These are phyloP conservation scores for Dyspetes luteomarginatus DNA, from an alignment of 2,888 invertebrate genomes.

Conservation along the genomic window DNA sequence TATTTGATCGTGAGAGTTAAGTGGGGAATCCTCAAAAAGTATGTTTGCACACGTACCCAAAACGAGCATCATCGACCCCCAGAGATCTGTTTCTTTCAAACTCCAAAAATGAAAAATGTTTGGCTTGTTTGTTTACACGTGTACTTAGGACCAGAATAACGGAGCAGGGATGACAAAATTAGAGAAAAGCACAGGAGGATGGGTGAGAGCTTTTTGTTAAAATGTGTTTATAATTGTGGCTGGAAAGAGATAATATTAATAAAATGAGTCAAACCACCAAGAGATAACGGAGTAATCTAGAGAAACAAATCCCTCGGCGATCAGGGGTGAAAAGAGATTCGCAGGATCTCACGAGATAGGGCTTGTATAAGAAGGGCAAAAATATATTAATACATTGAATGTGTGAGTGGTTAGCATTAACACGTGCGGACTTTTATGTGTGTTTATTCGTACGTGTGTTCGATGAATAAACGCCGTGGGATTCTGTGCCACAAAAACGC, in stretches of 20 bases:
- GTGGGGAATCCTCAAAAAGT: slow-evolving; percentile 12
- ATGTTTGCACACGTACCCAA: slow-evolving; percentile 38
- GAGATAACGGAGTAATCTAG: not conserved
- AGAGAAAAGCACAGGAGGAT: not conserved
- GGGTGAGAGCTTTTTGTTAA: not conserved
- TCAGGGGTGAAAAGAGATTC: slow-evolving; percentile 39
- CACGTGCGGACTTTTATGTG: not conserved
- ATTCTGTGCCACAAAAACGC: slow-evolving; percentile 68
- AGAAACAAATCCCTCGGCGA: slow-evolving; percentile 41
- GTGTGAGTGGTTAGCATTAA: not conserved
- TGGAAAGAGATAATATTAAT: slow-evolving; percentile 39
- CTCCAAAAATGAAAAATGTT: not conserved
- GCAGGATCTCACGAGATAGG: slow-evolving; percentile 34
- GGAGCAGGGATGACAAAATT: slow-evolving; percentile 1
- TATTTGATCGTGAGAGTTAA: slow-evolving; percentile 48
- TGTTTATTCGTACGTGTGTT: slow-evolving; percentile 48
- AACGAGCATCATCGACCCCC: not conserved
- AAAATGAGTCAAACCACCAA: slow-evolving; percentile 14
- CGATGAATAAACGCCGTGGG: slow-evolving; percentile 73
- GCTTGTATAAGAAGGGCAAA: slow-evolving; percentile 10
- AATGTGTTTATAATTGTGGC: slow-evolving; percentile 40
- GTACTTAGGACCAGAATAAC: slow-evolving; percentile 49
- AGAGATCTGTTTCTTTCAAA: not conserved
- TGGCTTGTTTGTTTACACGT: slow-evolving; percentile 45
- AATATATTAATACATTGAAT: slow-evolving; percentile 47